These are phyloP conservation scores for Cephus sareptanus DNA, from an alignment of 2,888 invertebrate genomes.

Conservation along the genomic window DNA sequence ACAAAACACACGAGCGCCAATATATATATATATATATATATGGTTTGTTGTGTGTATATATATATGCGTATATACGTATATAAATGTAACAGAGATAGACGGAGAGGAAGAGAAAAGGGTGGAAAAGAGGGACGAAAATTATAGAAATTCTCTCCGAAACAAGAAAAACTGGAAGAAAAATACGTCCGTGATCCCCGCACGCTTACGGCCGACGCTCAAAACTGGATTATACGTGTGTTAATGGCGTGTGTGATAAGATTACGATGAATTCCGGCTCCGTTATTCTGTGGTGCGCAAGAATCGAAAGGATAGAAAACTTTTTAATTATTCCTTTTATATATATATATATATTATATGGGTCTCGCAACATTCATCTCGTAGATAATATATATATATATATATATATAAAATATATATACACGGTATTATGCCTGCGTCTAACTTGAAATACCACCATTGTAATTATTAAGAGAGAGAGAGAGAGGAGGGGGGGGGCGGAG, in stretches of 20 bases:
- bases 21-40: too few species aligned
- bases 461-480: too few species aligned
- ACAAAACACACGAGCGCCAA: conserved; percentile 6
- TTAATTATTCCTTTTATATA: conserved; percentile 18
- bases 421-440: conserved; percentile 1
- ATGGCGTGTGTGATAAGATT: not conserved
- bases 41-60: too few species aligned
- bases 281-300: conserved; percentile 61
- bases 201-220: not conserved
- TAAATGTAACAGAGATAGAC: not conserved
- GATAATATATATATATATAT: conserved; percentile 13
- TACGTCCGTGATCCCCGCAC: not conserved
- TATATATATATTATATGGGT: too few species aligned
- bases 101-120: conserved; percentile 13
- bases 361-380: too few species aligned
- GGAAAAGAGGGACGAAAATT: not conserved
- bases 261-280: conserved; percentile 45
- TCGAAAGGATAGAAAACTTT: conserved; percentile 28
- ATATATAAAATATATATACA: conserved; percentile 18
- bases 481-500: not conserved
- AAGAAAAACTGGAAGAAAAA: conserved; percentile 23
- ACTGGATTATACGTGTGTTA: not conserved
- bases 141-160: not conserved
- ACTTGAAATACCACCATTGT: too few species aligned
- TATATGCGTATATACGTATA: too few species aligned